Base-by-base conservation (phyloP, 2,113 vertebrate genomes). In the Hippocampus barbouri region DNA sequence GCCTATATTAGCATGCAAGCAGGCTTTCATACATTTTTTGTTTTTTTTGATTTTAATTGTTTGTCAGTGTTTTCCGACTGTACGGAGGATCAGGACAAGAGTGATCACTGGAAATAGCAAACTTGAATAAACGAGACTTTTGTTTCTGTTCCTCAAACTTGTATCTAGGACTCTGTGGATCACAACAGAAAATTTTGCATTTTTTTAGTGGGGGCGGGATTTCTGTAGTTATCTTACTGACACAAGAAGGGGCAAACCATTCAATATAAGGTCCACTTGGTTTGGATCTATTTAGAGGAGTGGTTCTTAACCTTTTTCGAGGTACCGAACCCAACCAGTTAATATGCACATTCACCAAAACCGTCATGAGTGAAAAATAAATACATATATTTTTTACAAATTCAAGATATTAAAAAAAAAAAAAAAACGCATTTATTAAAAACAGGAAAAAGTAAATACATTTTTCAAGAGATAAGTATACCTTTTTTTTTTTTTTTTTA, bases 1-100 rank as follows among this genome's bases (percentile, higher is more conserved):
- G 81, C 85, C 83, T 76, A 47, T 38, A 86, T 87, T 86, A 83
- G 81, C 83, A 85, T 88, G 81, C 61, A 78, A 57, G 75, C 76
- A 56, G 74, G 83, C 79, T 84, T 86, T 86, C 83, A 83, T 79
- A 86, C 70, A 82, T 85, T 88, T 86, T 79, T 81, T 43, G 10
- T 30, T 30, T 27, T 34, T 34, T 34, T 38, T 38, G 7, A 85
- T 91, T 80, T 82, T 73, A 89, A 87, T 83, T 89, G 89, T 90
- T 88, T 84, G 86, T 78, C 78, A 85, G 79, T 69, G 73, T 77
- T 79, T 79, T 77, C 59, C 75, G 65, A 80, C 80, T 83, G 83
- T 85, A 80, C 74, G 7, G 47, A 79, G 79, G 60, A 86, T 73
- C 40, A 5, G 41, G 82, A 77, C 76, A 78, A 82, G 60, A 34